Evolutionary conservation across 2,113 vertebrate genomes (phyloP).

Genomic region (Arizona elegans): DNA sequence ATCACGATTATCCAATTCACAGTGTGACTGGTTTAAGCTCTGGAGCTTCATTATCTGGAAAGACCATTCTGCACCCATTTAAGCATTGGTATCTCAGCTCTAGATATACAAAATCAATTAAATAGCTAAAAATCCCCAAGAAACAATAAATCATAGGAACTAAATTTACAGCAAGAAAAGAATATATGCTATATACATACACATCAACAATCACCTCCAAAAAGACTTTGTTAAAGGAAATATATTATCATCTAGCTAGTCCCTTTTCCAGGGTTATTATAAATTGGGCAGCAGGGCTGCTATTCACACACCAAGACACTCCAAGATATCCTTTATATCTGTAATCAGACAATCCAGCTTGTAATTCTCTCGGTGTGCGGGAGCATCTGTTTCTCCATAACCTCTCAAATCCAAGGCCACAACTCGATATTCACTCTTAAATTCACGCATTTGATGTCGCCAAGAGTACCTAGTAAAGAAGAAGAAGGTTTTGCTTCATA

Average conservation of each 20-base stretch:
- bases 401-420: slow-evolving; percentile 95
- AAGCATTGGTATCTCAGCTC: not conserved
- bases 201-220: not conserved
- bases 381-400: slow-evolving; percentile 93
- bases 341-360: slow-evolving; percentile 87
- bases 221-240: not conserved
- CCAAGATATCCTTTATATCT: slow-evolving; percentile 94
- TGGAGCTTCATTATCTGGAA: not conserved
- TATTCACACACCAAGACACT: slow-evolving; percentile 85
- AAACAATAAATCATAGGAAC: not conserved
- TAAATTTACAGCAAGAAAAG: not conserved
- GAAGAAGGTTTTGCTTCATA: slow-evolving; percentile 34
- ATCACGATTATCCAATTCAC: not conserved
- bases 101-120: not conserved
- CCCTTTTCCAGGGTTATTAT: accelerated
- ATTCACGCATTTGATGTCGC: slow-evolving; percentile 95
- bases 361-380: slow-evolving; percentile 82
- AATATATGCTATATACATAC: not conserved
- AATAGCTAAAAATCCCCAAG: not conserved
- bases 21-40: not conserved
- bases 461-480: slow-evolving; percentile 87
- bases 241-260: not conserved
- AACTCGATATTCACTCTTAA: slow-evolving; percentile 96
- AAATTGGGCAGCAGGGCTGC: slow-evolving; percentile 19
- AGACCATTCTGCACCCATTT: not conserved